Evolutionary conservation across 2,797 vertebrate species (phyloP).

Genomic region (Halcyon leucocephala): DNA sequence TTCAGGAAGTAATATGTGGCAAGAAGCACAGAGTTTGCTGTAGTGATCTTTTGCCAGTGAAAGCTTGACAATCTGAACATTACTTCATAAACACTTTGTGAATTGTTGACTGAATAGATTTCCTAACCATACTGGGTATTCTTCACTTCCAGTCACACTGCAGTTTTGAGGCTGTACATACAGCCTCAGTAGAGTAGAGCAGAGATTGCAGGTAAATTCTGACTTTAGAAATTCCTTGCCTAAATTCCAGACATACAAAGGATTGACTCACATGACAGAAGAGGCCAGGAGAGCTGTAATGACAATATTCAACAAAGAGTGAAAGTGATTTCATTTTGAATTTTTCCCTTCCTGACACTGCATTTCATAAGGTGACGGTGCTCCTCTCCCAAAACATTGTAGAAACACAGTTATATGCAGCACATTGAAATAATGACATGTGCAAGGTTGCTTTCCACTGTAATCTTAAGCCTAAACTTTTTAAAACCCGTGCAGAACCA

Average conservation of each 20-base stretch:
- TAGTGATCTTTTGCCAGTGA: not conserved
- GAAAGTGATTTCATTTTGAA: not conserved
- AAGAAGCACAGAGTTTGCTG: not conserved
- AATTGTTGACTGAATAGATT: not conserved
- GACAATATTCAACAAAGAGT: not conserved
- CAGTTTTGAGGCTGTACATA: not conserved
- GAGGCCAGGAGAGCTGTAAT: not conserved
- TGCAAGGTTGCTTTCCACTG: not conserved
- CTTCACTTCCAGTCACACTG: not conserved
- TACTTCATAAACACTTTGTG: not conserved
- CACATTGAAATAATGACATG: not conserved
- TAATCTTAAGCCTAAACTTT: not conserved
- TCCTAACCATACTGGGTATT: not conserved
- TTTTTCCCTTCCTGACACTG: not conserved
- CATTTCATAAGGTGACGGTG: not conserved
- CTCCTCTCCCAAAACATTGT: not conserved
- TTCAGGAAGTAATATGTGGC: not conserved
- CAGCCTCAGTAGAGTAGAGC: not conserved
- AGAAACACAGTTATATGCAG: not conserved
- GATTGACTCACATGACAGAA: not conserved
- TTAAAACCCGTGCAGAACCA: not conserved
- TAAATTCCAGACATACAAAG: not conserved
- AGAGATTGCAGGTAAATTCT: not conserved
- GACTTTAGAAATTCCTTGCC: not conserved
- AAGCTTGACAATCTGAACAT: not conserved